A percentile compares a stretch with the other conserved stretches of the same genome.
These are phyloP conservation scores for Corythaeola cristata DNA, from an alignment of 2,113 vertebrate species.

Conservation along the genomic window DNA sequence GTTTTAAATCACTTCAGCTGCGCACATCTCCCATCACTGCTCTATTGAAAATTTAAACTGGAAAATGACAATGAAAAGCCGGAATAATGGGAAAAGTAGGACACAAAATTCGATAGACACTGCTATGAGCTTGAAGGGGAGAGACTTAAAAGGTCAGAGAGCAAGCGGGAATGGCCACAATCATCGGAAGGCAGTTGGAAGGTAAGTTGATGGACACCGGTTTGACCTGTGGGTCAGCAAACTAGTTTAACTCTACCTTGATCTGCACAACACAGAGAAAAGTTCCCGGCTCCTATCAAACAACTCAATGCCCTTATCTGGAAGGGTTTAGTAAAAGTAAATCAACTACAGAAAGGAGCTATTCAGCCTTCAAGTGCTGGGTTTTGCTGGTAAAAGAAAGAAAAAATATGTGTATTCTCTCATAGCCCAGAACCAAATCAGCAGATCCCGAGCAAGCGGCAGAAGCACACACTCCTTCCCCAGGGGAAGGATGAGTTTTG, in stretches of 20 bases:
- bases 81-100: constrained; percentile 2
- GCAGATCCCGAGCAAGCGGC: background rate
- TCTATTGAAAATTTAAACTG: constrained; percentile 36
- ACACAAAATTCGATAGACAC: constrained; percentile 21
- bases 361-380: constrained; percentile 42
- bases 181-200: constrained; percentile 40
- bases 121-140: constrained; percentile 6
- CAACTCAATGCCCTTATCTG: constrained; percentile 53
- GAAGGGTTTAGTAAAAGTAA: constrained; percentile 63
- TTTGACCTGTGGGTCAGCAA: constrained; percentile 76
- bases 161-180: constrained; percentile 33
- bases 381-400: constrained; percentile 4
- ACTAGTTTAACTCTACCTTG: constrained; percentile 75
- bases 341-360: constrained; percentile 48
- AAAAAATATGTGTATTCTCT: background rate
- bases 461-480: background rate
- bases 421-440: background rate
- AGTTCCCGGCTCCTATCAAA: constrained; percentile 56
- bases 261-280: constrained; percentile 59
- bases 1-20: background rate
- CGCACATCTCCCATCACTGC: background rate
- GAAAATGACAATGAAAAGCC: constrained; percentile 36
- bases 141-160: constrained; percentile 63
- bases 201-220: constrained; percentile 63
- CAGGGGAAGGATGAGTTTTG: background rate